Conservation (phyloP, 2,113 vertebrate species). For the Hiodon tergisus region DNA sequence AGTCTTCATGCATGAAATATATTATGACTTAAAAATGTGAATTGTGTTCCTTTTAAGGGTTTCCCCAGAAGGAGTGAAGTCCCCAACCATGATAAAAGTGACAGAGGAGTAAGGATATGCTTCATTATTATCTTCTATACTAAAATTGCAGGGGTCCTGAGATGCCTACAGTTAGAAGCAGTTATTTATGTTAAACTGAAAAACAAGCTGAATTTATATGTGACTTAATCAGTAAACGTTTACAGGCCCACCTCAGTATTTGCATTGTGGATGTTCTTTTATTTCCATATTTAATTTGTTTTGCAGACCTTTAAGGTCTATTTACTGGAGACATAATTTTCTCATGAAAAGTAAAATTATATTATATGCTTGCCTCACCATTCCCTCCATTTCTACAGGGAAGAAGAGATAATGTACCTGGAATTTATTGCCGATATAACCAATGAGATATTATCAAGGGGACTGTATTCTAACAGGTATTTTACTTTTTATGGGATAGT, state of each 20-base stretch:
- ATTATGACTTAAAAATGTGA: not conserved
- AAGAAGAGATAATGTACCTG: conserved; percentile 83
- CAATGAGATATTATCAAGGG: conserved; percentile 80
- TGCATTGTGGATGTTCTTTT: not conserved
- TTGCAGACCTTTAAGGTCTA: not conserved
- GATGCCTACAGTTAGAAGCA: not conserved
- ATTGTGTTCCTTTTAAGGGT: conserved; percentile 36
- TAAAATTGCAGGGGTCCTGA: not conserved
- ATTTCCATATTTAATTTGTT: not conserved
- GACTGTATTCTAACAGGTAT: conserved; percentile 84
- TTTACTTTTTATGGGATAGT: not conserved
- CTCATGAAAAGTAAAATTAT: not conserved
- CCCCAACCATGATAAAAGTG: conserved; percentile 48
- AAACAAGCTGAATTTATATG: not conserved
- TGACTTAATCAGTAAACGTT: not conserved
- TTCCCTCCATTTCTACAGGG: conserved; percentile 59
- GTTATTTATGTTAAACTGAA: not conserved
- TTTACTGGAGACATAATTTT: not conserved
- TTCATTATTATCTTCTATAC: not conserved
- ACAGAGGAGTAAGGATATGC: conserved; percentile 67
- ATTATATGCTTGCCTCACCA: not conserved
- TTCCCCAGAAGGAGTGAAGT: conserved; percentile 42
- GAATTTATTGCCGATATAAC: conserved; percentile 85
- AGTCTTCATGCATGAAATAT: not conserved
- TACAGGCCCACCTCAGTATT: not conserved